phyloP scores from a whole-genome alignment of 2,888 invertebrate genomes.

The Atethmia centrago region DNA sequence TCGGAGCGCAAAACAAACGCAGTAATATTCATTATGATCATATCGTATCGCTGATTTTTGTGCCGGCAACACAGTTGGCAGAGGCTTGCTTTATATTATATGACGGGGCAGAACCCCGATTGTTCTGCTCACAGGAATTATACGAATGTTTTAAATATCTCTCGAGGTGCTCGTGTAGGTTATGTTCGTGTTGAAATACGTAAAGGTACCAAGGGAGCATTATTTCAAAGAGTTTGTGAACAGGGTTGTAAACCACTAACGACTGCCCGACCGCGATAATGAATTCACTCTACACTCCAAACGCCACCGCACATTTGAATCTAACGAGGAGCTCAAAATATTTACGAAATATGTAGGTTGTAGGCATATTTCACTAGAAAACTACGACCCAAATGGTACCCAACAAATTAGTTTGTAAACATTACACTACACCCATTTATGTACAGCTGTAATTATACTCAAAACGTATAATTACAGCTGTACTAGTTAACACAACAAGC shows the following conservation, averaged over 20 bases:
- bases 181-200: slow-evolving; percentile 67
- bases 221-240: slow-evolving; percentile 87
- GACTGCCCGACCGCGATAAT: slow-evolving; percentile 86
- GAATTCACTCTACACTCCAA: slow-evolving; percentile 85
- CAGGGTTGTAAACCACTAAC: slow-evolving; percentile 87
- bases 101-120: slow-evolving; percentile 54
- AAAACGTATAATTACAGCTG: too few relatives aligned
- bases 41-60: slow-evolving; percentile 57
- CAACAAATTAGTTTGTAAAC: slow-evolving; percentile 59
- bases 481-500: slow-evolving; percentile 18
- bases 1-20: slow-evolving; percentile 52
- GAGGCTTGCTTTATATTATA: slow-evolving; percentile 57
- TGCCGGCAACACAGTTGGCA: slow-evolving; percentile 43
- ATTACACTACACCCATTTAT: slow-evolving; percentile 24
- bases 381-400: slow-evolving; percentile 45
- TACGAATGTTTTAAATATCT: slow-evolving; percentile 71
- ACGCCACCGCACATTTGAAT: slow-evolving; percentile 78
- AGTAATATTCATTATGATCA: slow-evolving; percentile 56
- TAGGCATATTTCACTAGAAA: slow-evolving; percentile 61
- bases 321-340: slow-evolving; percentile 74
- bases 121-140: slow-evolving; percentile 62
- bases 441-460: slow-evolving; percentile 30
- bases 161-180: slow-evolving; percentile 65
- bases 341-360: slow-evolving; percentile 66
- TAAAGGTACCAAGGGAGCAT: slow-evolving; percentile 81